Evolutionary conservation across 2,888 invertebrate genomes (phyloP).

Genomic region (Watsonalla cultraria): DNA sequence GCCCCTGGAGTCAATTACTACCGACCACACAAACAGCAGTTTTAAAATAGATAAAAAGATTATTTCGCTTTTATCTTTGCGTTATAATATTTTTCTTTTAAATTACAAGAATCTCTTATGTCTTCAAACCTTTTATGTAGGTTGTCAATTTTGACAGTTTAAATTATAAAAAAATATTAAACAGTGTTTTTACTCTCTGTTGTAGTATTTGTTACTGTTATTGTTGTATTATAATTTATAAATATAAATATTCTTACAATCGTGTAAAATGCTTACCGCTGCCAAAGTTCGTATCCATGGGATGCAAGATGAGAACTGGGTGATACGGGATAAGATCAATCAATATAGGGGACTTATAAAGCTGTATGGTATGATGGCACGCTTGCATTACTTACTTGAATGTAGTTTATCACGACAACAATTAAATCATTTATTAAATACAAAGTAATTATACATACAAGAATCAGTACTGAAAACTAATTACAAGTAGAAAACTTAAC

Average conservation of each 20-base stretch:
- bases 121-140: neutral
- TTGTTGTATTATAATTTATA: neutral
- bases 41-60: too few species aligned
- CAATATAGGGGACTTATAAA: slow-evolving; percentile 83
- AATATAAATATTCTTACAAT: neutral
- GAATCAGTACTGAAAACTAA: too few species aligned
- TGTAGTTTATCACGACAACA: neutral
- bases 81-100: too few species aligned
- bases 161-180: neutral
- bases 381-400: neutral
- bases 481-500: too few species aligned
- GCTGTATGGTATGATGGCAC: slow-evolving; percentile 80
- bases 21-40: too few species aligned
- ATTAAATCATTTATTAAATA: neutral
- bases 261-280: slow-evolving; percentile 69
- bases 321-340: slow-evolving; percentile 81
- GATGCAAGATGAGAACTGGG: slow-evolving; percentile 82
- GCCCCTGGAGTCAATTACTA: too few species aligned
- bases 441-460: too few species aligned
- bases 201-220: neutral
- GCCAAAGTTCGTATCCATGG: slow-evolving; percentile 80
- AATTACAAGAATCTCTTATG: too few species aligned
- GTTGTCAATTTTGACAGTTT: neutral
- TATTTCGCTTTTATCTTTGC: too few species aligned
- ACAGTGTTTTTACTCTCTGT: neutral